Conservation (phyloP, 2,113 vertebrate genomes). For the Malaclemys terrapin region DNA sequence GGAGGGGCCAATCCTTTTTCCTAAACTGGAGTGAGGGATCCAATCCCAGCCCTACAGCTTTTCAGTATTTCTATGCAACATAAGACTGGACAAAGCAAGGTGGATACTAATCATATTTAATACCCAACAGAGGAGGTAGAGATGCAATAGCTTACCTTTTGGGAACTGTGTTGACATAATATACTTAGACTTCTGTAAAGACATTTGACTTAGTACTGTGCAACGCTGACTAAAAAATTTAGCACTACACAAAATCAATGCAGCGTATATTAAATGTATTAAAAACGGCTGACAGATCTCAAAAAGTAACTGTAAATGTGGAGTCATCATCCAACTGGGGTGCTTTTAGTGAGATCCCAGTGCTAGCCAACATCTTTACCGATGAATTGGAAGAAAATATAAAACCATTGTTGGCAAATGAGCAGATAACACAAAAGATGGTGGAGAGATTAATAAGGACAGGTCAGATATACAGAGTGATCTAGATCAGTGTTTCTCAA, state of each 20-base stretch:
- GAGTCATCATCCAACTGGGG: neutral
- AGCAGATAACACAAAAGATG: neutral
- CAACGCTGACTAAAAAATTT: neutral
- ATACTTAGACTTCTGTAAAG: neutral
- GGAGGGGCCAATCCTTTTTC: neutral
- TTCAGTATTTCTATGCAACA: neutral
- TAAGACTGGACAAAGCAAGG: neutral
- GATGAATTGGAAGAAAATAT: neutral
- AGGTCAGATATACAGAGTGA: neutral
- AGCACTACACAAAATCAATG: neutral
- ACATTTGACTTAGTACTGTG: neutral
- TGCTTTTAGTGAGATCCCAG: neutral
- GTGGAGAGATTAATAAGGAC: neutral
- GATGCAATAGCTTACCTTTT: neutral
- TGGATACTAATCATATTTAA: neutral
- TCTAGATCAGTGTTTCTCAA: neutral
- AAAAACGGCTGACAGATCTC: neutral
- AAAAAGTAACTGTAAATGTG: neutral
- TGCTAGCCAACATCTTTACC: neutral
- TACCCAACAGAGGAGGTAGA: neutral
- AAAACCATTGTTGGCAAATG: neutral
- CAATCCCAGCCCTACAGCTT: neutral
- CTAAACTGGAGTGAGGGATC: neutral
- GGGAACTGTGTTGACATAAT: fast-evolving
- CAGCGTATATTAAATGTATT: neutral